phyloP scores from a whole-genome alignment of 1,140 invertebrate genomes.

The Mamestra configurata region DNA sequence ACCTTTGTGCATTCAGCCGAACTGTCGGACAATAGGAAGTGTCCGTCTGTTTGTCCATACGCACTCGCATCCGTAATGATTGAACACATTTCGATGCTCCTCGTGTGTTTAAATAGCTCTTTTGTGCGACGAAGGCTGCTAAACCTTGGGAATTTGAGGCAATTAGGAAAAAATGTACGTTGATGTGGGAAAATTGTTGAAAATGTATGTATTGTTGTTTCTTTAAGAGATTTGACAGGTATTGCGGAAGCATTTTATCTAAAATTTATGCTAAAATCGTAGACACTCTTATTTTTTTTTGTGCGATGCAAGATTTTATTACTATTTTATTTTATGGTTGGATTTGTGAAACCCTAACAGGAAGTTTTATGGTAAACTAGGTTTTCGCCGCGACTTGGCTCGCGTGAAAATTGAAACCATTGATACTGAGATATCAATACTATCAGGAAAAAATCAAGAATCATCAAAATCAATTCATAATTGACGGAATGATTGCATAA shows the following conservation, averaged over 20 bases:
- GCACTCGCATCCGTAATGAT: background rate
- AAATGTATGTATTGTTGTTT: background rate
- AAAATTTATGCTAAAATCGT: too few species aligned
- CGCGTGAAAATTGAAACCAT: too few species aligned
- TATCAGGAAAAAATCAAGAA: too few species aligned
- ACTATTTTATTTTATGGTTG: too few species aligned
- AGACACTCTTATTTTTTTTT: too few species aligned
- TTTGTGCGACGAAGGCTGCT: background rate
- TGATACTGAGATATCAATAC: too few species aligned
- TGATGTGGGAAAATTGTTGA: background rate
- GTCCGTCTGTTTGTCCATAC: slow-evolving; percentile 11
- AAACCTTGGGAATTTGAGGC: background rate
- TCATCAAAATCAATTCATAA: too few species aligned
- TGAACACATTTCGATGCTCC: background rate
- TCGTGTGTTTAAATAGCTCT: background rate
- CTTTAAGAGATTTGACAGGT: background rate
- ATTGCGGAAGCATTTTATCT: background rate
- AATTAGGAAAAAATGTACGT: background rate
- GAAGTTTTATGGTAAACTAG: too few species aligned
- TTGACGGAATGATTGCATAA: too few species aligned
- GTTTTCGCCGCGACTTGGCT: too few species aligned
- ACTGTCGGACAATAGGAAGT: slow-evolving; percentile 13
- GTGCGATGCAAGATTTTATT: too few species aligned
- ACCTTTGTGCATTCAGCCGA: background rate
- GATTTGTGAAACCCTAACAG: too few species aligned